Conservation (phyloP, 2,113 vertebrate species). For the Carassius gibelio region DNA sequence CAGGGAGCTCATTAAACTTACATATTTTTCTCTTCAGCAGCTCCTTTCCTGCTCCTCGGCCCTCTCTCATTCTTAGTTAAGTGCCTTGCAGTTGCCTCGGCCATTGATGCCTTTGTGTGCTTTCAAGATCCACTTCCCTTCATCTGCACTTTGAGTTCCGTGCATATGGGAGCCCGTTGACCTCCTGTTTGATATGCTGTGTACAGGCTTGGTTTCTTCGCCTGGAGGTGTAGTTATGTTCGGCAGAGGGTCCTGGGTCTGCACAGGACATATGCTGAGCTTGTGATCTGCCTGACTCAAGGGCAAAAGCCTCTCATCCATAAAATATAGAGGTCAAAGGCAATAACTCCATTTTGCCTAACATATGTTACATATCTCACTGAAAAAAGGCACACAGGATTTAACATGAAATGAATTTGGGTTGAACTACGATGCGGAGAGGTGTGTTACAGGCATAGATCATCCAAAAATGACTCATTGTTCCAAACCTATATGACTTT, state of each 20-base stretch:
- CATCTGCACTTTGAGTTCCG: conserved; percentile 29
- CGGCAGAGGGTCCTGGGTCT: conserved; percentile 40
- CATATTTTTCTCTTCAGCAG: conserved; percentile 11
- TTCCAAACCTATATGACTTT: neutral
- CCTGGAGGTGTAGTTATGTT: conserved; percentile 49
- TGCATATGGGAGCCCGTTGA: conserved; percentile 41
- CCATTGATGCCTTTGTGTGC: conserved; percentile 16
- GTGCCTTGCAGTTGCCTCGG: neutral
- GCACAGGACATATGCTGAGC: conserved; percentile 59
- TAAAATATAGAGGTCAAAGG: conserved; percentile 57
- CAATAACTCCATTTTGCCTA: conserved; percentile 42
- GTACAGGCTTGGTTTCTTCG: conserved; percentile 31
- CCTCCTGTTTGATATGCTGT: conserved; percentile 32
- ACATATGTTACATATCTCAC: conserved; percentile 45
- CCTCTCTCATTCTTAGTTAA: conserved; percentile 23
- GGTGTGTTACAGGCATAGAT: neutral
- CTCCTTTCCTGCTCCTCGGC: neutral
- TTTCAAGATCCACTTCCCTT: conserved; percentile 29
- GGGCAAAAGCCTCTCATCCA: conserved; percentile 54
- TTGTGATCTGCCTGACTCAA: conserved; percentile 52
- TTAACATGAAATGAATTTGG: conserved; percentile 5
- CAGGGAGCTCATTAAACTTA: conserved; percentile 36
- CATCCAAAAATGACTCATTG: neutral
- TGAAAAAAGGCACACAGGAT: neutral
- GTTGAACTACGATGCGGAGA: neutral